Base-by-base conservation (phyloP, 1,140 invertebrate species). In the Orussus abietinus region DNA sequence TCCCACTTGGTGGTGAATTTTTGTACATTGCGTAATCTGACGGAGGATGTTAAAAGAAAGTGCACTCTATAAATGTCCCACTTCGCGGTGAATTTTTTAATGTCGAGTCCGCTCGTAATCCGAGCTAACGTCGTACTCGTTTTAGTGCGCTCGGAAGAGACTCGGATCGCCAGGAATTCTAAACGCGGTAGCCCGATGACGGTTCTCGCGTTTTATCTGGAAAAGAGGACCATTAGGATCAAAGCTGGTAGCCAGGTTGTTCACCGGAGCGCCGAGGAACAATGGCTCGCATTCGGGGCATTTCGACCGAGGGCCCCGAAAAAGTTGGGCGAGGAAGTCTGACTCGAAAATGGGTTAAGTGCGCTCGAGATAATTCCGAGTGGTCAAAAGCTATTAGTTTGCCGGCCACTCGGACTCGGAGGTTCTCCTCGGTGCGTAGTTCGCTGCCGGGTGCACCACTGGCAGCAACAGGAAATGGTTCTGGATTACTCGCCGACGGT, bases 341-440 rank as follows among this genome's bases (percentile, higher is more conserved):
- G n/a, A 50, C 58, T 55, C 55, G 46, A 52, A 60, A 62, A 55
- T 53, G 45, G 56, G 62, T 63, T 64, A 60, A 62, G 62, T 52
- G 45, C 51, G 45, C 45, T 53, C 55, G 58, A 46, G 49, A 55
- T 59, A 57, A 60, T 60, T 60, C 52, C 54, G 22, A 45, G 44
- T 49, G 41, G 44, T 53, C 49, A 59, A 62, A 56, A 57, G 42
- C 50, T 55, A 59, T 60, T 60, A 59, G 51, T 56, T 59, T 42
- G 46, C 47, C 42, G 19, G 40, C 26, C 30, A 38, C 34, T 19
- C 13, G 20, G 29, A 46, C 36, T 45, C 28, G 21, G 34, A 22
- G 26, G 19, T 36, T 36, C 26, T 22, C 34, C 34, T 36, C 34
- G 34, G 21, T 36, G 26, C 19, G 26, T 36, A 22, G 17, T n/a